Base-by-base conservation (phyloP, 2,797 vertebrate genomes). In the Hapalemur alaotrensis region DNA sequence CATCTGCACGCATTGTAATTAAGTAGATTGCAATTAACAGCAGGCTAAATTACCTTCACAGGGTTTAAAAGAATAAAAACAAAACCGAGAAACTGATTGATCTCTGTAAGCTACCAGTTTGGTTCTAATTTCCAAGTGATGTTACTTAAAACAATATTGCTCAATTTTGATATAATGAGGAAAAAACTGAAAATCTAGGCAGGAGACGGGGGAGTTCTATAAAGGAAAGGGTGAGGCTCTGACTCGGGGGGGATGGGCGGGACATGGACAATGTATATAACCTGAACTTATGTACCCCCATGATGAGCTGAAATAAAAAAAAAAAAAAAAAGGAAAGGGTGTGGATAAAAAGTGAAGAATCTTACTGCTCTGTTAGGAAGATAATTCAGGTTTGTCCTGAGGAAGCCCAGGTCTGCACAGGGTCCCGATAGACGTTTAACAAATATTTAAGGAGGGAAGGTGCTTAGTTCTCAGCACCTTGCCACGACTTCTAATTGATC, bases 11-110 rank as follows among this genome's bases (percentile, higher is more conserved):
- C 88, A 59, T 76, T 85, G 69, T 95, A 93, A 97, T 97, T 93
- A 97, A 93, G 76, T 79, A 93, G 90, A 85, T 20, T 43, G 35
- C 69, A 93, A 89, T 79, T 88, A 95, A 67, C 91, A 95, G 88
- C 14, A 3, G 30, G 63, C 80, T 57, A 95, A 97, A 96, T 93
- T 79, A 93, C 81, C 88, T 93, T 93, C 88, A 57, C 20, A 7
- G 3, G 0, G 57, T 83, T 85, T 91, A 91, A 92, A 88, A 94
- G 70, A 17, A 46, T 67, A 92, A 89, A 78, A 59, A 11, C 28
- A 97, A 91, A 96, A 61, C 32, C 12, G 75, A 95, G 85, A 70
- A 75, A 70, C 30, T 57, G 75, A 90, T 82, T 69, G 78, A 96
- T 97, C 69, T 91, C 89, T 48, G n/a, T 43, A 93, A 89, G 10